Base-by-base conservation (phyloP, 1,140 invertebrate genomes). In the Ganaspis sp. region DNA sequence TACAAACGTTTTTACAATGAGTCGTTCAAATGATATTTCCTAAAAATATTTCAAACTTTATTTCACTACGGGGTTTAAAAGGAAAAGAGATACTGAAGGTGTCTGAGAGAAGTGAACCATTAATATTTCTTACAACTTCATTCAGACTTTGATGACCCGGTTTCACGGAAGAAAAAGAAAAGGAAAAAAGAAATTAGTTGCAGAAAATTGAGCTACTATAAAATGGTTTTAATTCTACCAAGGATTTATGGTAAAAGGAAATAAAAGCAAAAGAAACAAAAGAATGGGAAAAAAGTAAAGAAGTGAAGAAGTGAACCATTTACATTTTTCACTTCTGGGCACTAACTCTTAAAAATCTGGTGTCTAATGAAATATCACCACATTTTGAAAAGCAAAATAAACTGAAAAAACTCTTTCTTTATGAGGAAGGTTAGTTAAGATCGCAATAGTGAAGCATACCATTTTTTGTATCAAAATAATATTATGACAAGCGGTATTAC, bases 311-410 rank as follows among this genome's bases (percentile, higher is more conserved):
- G 12, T 29, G 23, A 29, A 29, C 58, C 26, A 64, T 64, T 64
- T 23, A 15, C 1, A n/a, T 29, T n/a, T 64, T 29, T 29, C 26
- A 26, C 58, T n/a, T 29, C 26, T 64, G 15, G 58, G 26, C 15
- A 29, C 12, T 29, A 6, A 29, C n/a, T 29, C n/a, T 34, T 0
- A 4, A 15, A 29, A n/a, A 64, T 12, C 40, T 26, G 69, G 74
- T 76, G 76, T 38, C 81, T 76, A 75, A 74, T 74, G 74, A 77
- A 37, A 69, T 75, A 58, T 80, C 78, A 76, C 72, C 78, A 71
- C 15, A 40, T 26, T 70, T 12, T 17, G 53, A 54, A 23, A 19
- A 77, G 21, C 17, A 17, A 49, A 17, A 15, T 49, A 49, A 34
- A 34, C n/a, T n/a, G n/a, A n/a, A n/a, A n/a, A n/a, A n/a, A n/a